Evolutionary conservation across 2,113 vertebrate species (phyloP).

Genomic region (Channa argus): DNA sequence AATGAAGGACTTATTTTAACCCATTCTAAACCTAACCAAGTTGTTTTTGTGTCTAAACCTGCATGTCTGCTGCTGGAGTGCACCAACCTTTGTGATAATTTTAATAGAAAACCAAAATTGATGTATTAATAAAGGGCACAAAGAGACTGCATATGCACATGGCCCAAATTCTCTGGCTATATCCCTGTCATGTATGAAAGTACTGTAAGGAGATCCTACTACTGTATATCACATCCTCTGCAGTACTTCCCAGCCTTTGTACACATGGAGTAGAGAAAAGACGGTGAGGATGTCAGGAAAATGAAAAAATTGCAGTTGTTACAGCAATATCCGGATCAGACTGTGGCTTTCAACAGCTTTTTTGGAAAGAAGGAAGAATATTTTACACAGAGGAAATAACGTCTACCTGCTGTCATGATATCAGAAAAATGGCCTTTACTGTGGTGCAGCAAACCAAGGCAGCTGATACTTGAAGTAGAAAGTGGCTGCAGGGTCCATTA

Average conservation of each 20-base stretch:
- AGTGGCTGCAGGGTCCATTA: neutral
- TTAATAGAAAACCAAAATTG: too few relatives aligned
- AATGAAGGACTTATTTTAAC: too few relatives aligned
- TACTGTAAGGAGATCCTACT: neutral
- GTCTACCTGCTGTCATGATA: neutral
- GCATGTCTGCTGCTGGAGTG: too few relatives aligned
- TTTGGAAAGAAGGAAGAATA: neutral
- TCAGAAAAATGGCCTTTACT: neutral
- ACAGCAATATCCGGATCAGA: neutral
- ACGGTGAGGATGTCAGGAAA: neutral
- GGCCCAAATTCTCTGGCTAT: too few relatives aligned
- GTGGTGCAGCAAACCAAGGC: neutral
- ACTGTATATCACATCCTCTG: neutral
- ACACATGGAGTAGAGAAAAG: neutral
- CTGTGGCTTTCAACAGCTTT: conserved; percentile 6
- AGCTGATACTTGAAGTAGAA: neutral
- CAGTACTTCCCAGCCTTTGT: neutral
- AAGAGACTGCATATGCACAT: too few relatives aligned
- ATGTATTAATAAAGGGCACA: too few relatives aligned
- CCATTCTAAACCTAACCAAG: too few relatives aligned
- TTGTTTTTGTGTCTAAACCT: too few relatives aligned
- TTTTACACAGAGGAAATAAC: conserved; percentile 11
- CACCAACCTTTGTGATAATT: too few relatives aligned
- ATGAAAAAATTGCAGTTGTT: conserved; percentile 7
- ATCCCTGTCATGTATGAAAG: too few relatives aligned